Conservation (phyloP, 2,113 vertebrate genomes). For the Oryctolagus cuniculus region mOryCun1.1 NC_091432.1:203405001-203405500, state of each 20-base stretch:
- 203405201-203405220: background rate
- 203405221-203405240: background rate
- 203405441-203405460: conserved; percentile 28
- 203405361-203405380: background rate
- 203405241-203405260: background rate
- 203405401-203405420: conserved; percentile 44
- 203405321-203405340: background rate
- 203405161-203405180: conserved; percentile 24
- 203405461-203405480: background rate
- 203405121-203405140: conserved; percentile 46
- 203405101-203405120: conserved; percentile 12
- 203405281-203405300: background rate
- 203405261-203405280: background rate
- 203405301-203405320: conserved; percentile 28
- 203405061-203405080: conserved; percentile 28
- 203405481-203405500: background rate
- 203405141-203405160: conserved; percentile 37
- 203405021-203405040: conserved; percentile 31
- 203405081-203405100: conserved; percentile 35
- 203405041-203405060: background rate
- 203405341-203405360: background rate
- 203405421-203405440: conserved; percentile 37
- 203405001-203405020: conserved; percentile 49
- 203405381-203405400: conserved; percentile 26
- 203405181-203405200: background rate